A percentile compares a stretch with the other conserved stretches of the same genome.
Evolutionary conservation across 2,797 vertebrate species (phyloP).

Genomic region (Artibeus jamaicensis): DNA sequence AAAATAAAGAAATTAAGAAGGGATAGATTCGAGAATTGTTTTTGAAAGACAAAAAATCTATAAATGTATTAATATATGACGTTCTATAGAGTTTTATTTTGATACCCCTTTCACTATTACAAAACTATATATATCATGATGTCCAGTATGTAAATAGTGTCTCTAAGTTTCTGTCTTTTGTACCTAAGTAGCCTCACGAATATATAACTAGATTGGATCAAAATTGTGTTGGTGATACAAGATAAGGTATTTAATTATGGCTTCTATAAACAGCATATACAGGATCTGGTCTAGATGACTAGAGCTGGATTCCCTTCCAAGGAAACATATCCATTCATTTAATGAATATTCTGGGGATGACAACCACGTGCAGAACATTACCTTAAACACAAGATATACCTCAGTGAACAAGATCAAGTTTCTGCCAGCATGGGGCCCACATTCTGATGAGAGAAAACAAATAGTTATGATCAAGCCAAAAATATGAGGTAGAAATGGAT

Average conservation of each 20-base stretch:
- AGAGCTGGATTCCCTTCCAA: not conserved
- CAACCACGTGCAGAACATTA: accelerated
- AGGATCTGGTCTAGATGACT: not conserved
- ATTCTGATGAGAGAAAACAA: not conserved
- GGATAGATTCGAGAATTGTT: not conserved
- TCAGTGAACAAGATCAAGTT: not conserved
- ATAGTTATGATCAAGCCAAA: not conserved
- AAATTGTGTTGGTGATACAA: constrained; percentile 15
- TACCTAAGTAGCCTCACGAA: constrained; percentile 45
- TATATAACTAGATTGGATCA: constrained; percentile 55
- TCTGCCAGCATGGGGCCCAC: not conserved
- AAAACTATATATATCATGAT: constrained; percentile 19
- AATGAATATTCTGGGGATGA: not conserved
- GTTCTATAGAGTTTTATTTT: constrained; percentile 21
- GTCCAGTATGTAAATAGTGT: not conserved
- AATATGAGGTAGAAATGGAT: not conserved
- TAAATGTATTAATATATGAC: not conserved
- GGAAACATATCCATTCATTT: not conserved
- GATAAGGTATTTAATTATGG: constrained; percentile 26
- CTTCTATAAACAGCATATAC: not conserved
- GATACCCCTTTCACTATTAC: not conserved
- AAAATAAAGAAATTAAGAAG: not conserved
- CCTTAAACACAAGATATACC: not conserved
- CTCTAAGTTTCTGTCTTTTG: not conserved
- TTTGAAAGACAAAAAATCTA: not conserved